Base-by-base conservation (phyloP, 2,797 vertebrate genomes). In the Myoxocephalus aenaeus region DNA sequence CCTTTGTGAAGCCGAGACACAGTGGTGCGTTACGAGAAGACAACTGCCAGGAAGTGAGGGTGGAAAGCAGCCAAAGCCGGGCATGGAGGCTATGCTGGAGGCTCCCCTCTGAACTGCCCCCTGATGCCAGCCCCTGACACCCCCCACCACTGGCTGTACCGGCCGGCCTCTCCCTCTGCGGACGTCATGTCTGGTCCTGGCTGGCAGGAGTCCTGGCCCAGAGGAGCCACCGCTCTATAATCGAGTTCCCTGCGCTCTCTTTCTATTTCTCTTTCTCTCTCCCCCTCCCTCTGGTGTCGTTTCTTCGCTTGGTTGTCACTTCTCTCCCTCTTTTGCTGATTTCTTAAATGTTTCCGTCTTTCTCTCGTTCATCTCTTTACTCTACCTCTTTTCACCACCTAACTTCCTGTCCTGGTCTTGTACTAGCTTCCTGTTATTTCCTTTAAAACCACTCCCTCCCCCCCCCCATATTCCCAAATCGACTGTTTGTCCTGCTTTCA, bases 161-260 rank as follows among this genome's bases (percentile, higher is more conserved):
- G 84, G 86, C 88, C 85, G 79, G 86, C 90, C 92, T 90, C 88
- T 92, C 92, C 90, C 90, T 91, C 91, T 88, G 90, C 83, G 86
- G 93, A 90, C 92, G 93, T 94, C 94, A 94, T 94, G 93, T 93
- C 92, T 94, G 94, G 93, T 94, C 93, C 93, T 94, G 94, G 94
- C 93, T 92, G 93, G 89, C 94, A 94, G 94, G 94, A 92, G 90
- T 94, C 92, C 91, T 91, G 92, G 93, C 91, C 93, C 93, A 91
- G 83, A 92, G 92, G 91, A 93, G 84, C 89, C 89, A 86, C 89
- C 86, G 90, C 85, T 92, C 80, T 91, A 46, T 85, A 80, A 87
- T 84, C 75, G 34, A 51, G 69, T 65, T 76, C 70, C 67, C 72
- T 42, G 36, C 44, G 1, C 25, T 40, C 48, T 62, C 40, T 51